Percentiles rank a stretch among this genome's conserved stretches.
These are phyloP conservation scores for Achlya flavicornis DNA, from an alignment of 2,888 invertebrate genomes.

Conservation along the genomic window DNA sequence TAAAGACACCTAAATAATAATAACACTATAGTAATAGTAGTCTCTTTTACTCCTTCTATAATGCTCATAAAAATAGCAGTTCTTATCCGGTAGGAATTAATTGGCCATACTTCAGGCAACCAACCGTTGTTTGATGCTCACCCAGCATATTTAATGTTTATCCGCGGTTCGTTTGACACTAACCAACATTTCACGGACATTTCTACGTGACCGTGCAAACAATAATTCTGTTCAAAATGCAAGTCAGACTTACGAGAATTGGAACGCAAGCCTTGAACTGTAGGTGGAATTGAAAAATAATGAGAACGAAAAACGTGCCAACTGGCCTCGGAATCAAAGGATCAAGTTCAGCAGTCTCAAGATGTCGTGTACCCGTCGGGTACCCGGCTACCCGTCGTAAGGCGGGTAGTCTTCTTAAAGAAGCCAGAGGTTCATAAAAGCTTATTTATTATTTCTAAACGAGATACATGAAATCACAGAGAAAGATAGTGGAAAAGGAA, in stretches of 20 bases:
- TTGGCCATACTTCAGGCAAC: conserved; percentile 38
- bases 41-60: neutral
- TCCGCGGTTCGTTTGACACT: conserved; percentile 26
- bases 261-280: neutral
- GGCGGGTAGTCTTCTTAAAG: neutral
- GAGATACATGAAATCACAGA: neutral
- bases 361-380: no score
- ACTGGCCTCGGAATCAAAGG: neutral
- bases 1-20: neutral
- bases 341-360: neutral
- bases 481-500: neutral
- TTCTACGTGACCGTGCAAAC: conserved; percentile 7
- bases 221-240: conserved; percentile 19
- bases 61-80: neutral
- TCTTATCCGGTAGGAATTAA: conserved; percentile 19
- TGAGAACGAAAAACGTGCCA: neutral
- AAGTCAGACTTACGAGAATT: neutral
- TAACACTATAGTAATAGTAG: neutral
- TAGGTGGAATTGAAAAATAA: neutral
- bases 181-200: conserved; percentile 12
- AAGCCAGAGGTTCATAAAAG: neutral
- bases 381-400: no score
- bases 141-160: conserved; percentile 24
- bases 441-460: neutral
- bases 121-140: conserved; percentile 30